Conservation (phyloP, 2,888 invertebrate genomes). For the Andricus quercusramuli region DNA sequence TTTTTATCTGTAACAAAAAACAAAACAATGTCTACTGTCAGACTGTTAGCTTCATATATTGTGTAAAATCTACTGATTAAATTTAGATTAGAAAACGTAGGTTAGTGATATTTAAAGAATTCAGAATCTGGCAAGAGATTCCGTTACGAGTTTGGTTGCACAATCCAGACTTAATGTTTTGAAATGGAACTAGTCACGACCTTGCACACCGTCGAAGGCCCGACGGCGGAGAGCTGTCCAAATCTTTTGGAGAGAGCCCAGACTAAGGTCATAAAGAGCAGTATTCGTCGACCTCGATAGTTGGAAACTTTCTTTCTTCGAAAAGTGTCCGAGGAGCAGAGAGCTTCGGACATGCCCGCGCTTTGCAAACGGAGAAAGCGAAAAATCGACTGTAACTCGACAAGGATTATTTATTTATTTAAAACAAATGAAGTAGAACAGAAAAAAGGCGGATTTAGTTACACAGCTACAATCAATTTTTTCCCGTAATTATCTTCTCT, state of each 20-base stretch:
- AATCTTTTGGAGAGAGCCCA: constrained; percentile 37
- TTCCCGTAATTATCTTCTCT: not conserved
- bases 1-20: too few relatives aligned
- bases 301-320: constrained; percentile 52
- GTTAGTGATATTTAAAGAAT: too few relatives aligned
- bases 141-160: constrained; percentile 22
- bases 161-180: constrained; percentile 20
- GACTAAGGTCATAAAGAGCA: constrained; percentile 41
- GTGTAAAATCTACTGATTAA: not conserved
- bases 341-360: constrained; percentile 48
- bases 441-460: constrained; percentile 29
- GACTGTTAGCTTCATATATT: not conserved
- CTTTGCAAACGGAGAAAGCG: constrained; percentile 47
- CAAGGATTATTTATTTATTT: constrained; percentile 12
- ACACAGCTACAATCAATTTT: constrained; percentile 50
- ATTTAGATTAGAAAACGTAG: not conserved
- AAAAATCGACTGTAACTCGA: constrained; percentile 15
- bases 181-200: constrained; percentile 43
- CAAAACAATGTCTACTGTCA: not conserved
- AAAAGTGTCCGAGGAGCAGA: constrained; percentile 15
- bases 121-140: constrained; percentile 3
- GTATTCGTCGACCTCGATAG: constrained; percentile 45
- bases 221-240: constrained; percentile 26
- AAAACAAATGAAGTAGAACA: constrained; percentile 36
- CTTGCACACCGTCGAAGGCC: constrained; percentile 52